Conservation (phyloP, 2,888 invertebrate genomes). For the Drosophila helvetica region DNA sequence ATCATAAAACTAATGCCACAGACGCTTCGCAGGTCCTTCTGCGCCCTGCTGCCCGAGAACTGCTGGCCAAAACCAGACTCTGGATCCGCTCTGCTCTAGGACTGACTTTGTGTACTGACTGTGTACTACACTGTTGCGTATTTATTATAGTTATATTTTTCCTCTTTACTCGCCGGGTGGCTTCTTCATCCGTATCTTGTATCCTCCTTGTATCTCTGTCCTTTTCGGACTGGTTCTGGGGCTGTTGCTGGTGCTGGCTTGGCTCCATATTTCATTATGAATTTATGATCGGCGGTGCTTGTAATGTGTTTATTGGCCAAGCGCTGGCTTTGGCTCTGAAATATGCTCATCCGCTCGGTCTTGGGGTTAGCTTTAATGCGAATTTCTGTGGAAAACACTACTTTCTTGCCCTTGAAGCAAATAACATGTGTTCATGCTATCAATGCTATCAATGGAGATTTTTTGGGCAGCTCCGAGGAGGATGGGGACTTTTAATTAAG, state of each 20-base stretch:
- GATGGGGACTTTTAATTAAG: constrained; percentile 75
- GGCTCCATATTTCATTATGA: constrained; percentile 80
- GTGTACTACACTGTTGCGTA: constrained; percentile 30
- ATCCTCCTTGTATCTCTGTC: constrained; percentile 33
- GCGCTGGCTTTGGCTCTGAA: constrained; percentile 47
- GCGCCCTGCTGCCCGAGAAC: not conserved
- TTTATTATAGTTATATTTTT: constrained; percentile 62
- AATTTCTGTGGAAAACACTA: not conserved
- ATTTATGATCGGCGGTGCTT: constrained; percentile 76
- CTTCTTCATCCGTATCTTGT: constrained; percentile 30
- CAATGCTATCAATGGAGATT: constrained; percentile 19
- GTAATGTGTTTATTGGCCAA: constrained; percentile 76
- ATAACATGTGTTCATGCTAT: constrained; percentile 25
- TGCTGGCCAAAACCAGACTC: constrained; percentile 49
- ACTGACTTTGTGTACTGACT: constrained; percentile 20
- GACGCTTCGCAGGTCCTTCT: constrained; percentile 40
- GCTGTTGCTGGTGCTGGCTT: constrained; percentile 19
- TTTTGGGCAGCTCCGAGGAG: constrained; percentile 21
- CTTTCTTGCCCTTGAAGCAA: not conserved
- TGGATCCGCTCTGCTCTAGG: not conserved
- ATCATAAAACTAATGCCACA: constrained; percentile 81
- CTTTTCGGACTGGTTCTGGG: constrained; percentile 9
- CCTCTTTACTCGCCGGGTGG: constrained; percentile 27
- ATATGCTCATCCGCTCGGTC: constrained; percentile 41
- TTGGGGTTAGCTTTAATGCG: constrained; percentile 31